Conservation (phyloP, 2,113 vertebrate genomes). For the Nymphicus hollandicus region DNA sequence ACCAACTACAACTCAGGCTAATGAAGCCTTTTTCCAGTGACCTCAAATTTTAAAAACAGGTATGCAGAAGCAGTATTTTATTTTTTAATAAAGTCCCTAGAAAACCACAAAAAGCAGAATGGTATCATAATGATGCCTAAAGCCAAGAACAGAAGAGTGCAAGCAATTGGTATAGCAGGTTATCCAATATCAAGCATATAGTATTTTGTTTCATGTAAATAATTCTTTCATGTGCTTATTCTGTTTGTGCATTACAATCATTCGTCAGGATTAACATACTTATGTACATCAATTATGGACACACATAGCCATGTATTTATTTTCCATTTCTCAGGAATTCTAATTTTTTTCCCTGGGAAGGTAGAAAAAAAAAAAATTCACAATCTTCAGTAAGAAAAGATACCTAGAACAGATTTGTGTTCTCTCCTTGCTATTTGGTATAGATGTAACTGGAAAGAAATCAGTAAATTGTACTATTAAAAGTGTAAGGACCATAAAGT, state of each 20-base stretch:
- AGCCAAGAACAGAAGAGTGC: neutral
- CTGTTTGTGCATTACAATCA: neutral
- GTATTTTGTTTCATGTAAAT: neutral
- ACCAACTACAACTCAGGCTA: neutral
- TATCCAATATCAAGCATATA: neutral
- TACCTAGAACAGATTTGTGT: neutral
- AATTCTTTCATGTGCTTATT: neutral
- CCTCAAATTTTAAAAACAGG: neutral
- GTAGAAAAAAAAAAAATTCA: neutral
- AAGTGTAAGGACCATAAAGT: neutral
- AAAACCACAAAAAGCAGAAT: neutral
- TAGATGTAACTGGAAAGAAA: neutral
- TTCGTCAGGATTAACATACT: neutral
- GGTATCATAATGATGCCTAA: neutral
- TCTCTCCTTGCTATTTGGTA: neutral
- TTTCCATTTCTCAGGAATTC: neutral
- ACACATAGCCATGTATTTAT: neutral
- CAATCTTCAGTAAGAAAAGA: neutral
- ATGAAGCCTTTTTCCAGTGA: neutral
- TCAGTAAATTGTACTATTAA: neutral
- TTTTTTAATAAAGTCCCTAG: neutral
- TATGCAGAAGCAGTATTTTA: neutral
- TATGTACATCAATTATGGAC: neutral
- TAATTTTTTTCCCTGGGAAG: neutral
- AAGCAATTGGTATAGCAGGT: neutral